Conservation (phyloP, 2,113 vertebrate genomes). For the Misgurnus anguillicaudatus region DNA sequence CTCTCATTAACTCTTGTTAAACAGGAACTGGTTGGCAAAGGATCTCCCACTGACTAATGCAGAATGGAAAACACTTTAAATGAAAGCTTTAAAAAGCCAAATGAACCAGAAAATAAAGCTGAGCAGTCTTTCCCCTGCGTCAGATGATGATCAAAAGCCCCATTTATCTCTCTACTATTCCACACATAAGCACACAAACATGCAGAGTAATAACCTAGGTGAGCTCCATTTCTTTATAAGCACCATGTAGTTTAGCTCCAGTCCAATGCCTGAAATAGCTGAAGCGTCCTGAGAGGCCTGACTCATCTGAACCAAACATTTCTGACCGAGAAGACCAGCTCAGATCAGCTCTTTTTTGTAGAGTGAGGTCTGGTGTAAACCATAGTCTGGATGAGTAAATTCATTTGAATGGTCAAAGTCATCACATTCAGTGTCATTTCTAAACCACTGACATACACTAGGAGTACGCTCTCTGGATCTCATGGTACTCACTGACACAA, state of each 20-base stretch:
- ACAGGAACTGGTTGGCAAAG: not conserved
- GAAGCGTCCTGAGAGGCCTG: slow-evolving; percentile 3
- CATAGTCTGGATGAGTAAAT: not conserved
- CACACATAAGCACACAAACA: not conserved
- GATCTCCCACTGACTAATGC: slow-evolving; percentile 1
- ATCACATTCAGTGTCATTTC: not conserved
- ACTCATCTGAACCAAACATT: slow-evolving; percentile 26
- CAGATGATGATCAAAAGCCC: slow-evolving; percentile 20
- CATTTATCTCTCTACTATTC: not conserved
- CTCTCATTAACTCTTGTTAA: slow-evolving; percentile 4
- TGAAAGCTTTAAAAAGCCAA: slow-evolving; percentile 4
- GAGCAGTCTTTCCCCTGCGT: not conserved
- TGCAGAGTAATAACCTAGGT: slow-evolving; percentile 3
- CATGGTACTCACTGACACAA: not conserved
- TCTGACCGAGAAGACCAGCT: not conserved
- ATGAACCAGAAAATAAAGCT: slow-evolving; percentile 16
- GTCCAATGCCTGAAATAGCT: slow-evolving; percentile 35
- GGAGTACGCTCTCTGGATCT: not conserved
- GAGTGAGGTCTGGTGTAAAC: not conserved
- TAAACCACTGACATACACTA: not conserved
- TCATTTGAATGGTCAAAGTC: not conserved
- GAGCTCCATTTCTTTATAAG: slow-evolving; percentile 15
- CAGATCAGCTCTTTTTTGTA: not conserved
- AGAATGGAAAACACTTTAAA: not conserved
- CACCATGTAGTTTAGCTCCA: slow-evolving; percentile 14